Percentiles rank a stretch among this genome's conserved stretches.
Conservation (phyloP, 64 coral and sea anemone genomes). For the Actinia tenebrosa region DNA sequence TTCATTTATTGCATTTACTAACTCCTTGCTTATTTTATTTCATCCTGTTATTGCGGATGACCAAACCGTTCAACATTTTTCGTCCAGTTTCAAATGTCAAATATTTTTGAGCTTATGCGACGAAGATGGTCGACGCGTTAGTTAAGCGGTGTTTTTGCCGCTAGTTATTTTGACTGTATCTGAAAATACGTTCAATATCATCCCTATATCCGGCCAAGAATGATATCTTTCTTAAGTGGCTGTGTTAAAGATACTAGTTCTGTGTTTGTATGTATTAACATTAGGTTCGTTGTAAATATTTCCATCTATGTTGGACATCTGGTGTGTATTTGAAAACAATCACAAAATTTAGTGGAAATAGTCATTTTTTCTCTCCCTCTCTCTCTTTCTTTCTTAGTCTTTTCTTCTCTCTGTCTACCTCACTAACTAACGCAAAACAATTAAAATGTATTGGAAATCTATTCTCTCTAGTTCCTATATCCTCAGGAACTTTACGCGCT, state of each 20-base stretch:
- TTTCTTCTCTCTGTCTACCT: not conserved
- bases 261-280: constrained; percentile 3
- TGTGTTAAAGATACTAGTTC: not conserved
- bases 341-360: not conserved
- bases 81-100: not conserved
- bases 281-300: not conserved
- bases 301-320: not conserved
- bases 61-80: not conserved
- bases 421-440: not conserved
- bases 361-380: too few species aligned
- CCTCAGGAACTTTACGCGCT: not conserved
- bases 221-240: not conserved
- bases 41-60: constrained; percentile 15
- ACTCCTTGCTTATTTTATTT: not conserved
- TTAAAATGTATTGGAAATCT: too few species aligned
- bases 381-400: too few species aligned
- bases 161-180: not conserved
- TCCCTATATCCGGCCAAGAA: not conserved
- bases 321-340: not conserved
- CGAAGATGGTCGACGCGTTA: not conserved
- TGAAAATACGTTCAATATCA: not conserved
- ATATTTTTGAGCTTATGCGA: not conserved
- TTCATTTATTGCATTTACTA: not conserved
- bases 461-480: not conserved
- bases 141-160: not conserved